Evolutionary conservation across 1,140 invertebrate species (phyloP).

Genomic region (Apis dorsata): DNA sequence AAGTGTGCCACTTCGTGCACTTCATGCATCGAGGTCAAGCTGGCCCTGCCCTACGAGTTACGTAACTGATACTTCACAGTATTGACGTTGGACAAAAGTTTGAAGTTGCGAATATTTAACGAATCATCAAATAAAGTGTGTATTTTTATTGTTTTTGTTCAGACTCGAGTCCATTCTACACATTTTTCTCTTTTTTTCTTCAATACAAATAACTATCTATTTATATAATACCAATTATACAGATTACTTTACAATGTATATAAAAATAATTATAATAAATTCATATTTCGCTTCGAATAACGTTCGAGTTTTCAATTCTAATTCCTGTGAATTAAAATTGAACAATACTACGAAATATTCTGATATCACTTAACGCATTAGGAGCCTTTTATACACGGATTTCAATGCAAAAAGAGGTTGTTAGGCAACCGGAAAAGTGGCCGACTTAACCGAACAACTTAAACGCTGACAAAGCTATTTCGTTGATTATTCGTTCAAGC

Average conservation of each 20-base stretch:
- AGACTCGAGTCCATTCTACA: background rate
- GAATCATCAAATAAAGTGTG: background rate
- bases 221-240: background rate
- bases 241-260: no score
- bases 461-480: slow-evolving; percentile 44
- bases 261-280: no score
- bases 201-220: no score
- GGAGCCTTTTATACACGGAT: background rate
- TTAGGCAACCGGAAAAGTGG: slow-evolving; percentile 56
- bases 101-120: background rate
- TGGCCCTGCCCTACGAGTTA: background rate
- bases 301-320: background rate
- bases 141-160: background rate
- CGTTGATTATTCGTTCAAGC: slow-evolving; percentile 35
- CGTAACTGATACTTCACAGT: background rate
- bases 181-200: no score
- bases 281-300: background rate
- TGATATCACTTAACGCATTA: slow-evolving; percentile 5
- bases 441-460: slow-evolving; percentile 39
- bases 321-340: background rate
- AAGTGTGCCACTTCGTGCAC: background rate
- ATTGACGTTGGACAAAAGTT: background rate
- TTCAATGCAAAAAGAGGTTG: slow-evolving; percentile 6
- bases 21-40: background rate
- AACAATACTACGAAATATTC: background rate